A percentile compares a stretch with the other conserved stretches of the same genome.
Evolutionary conservation across 1,140 invertebrate genomes (phyloP).

Genomic region (Steinernema feltiae): DNA sequence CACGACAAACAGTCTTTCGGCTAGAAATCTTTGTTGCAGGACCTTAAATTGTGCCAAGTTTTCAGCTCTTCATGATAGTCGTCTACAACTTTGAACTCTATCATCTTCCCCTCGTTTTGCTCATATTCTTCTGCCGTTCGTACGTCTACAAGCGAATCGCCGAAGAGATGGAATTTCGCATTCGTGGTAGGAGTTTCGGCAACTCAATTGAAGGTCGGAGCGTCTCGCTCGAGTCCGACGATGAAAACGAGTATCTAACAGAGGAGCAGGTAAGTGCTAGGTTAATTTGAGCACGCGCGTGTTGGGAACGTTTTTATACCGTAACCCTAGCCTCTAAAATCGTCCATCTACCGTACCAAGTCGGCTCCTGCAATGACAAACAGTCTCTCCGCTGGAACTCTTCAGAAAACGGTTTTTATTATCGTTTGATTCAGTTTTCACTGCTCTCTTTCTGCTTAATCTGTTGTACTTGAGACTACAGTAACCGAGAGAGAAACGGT

Average conservation of each 20-base stretch:
- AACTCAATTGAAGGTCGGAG: not conserved
- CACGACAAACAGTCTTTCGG: no score
- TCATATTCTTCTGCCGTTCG: slow-evolving; percentile 42
- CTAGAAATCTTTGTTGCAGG: not conserved
- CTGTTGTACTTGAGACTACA: slow-evolving; percentile 2
- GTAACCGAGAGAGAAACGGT: no score
- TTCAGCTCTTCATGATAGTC: slow-evolving; percentile 42
- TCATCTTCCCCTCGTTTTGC: slow-evolving; percentile 45
- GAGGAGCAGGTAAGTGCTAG: slow-evolving; percentile 12
- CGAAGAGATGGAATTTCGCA: slow-evolving; percentile 24
- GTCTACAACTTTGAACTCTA: slow-evolving; percentile 50
- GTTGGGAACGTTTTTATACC: no score
- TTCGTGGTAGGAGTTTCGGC: slow-evolving; percentile 7
- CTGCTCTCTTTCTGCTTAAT: slow-evolving; percentile 7
- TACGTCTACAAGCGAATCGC: slow-evolving; percentile 26
- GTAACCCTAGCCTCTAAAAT: not conserved
- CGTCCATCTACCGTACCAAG: not conserved
- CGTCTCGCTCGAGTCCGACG: slow-evolving; percentile 20
- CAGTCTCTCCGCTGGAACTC: no score
- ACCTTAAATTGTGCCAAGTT: not conserved
- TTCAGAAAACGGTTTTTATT: not conserved
- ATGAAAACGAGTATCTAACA: slow-evolving; percentile 18
- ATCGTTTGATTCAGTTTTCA: not conserved
- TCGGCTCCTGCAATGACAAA: not conserved
- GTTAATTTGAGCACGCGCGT: no score